Conservation (phyloP, 2,797 vertebrate species). For the Falco peregrinus region DNA sequence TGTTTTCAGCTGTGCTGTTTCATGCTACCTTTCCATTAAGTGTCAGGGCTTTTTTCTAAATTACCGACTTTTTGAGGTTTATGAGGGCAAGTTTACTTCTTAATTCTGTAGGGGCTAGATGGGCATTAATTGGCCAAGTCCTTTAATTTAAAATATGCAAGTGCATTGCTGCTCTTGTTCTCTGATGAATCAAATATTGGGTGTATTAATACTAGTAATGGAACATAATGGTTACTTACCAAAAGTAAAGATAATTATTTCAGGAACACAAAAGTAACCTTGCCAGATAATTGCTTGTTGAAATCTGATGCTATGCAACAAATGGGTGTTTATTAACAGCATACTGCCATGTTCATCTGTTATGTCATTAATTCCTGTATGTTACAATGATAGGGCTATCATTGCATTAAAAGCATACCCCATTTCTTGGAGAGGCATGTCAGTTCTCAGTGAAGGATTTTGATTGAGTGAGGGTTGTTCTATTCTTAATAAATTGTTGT, state of each 20-base stretch:
- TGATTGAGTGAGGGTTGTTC: slow-evolving; percentile 61
- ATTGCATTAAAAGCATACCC: slow-evolving; percentile 78
- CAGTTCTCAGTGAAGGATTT: slow-evolving; percentile 76
- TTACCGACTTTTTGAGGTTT: neutral
- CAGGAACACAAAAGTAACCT: slow-evolving; percentile 24
- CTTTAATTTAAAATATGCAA: slow-evolving; percentile 19
- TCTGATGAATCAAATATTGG: neutral
- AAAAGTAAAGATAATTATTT: slow-evolving; percentile 55
- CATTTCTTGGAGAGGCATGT: slow-evolving; percentile 79
- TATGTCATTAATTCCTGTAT: slow-evolving; percentile 83
- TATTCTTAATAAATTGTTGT: slow-evolving; percentile 64
- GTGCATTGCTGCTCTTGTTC: neutral
- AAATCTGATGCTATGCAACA: slow-evolving; percentile 85
- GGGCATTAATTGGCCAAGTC: neutral
- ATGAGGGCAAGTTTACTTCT: neutral
- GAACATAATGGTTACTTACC: slow-evolving; percentile 23
- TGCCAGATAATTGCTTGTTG: slow-evolving; percentile 67
- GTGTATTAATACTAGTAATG: slow-evolving; percentile 36
- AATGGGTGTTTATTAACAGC: slow-evolving; percentile 87
- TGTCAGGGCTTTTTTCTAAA: neutral
- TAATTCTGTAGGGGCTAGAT: neutral
- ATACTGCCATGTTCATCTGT: slow-evolving; percentile 83
- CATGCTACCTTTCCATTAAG: neutral
- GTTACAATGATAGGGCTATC: slow-evolving; percentile 81
- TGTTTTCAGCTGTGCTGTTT: neutral